Evolutionary conservation across 2,888 invertebrate genomes (phyloP).

Genomic region (Myopa tessellatipennis): DNA sequence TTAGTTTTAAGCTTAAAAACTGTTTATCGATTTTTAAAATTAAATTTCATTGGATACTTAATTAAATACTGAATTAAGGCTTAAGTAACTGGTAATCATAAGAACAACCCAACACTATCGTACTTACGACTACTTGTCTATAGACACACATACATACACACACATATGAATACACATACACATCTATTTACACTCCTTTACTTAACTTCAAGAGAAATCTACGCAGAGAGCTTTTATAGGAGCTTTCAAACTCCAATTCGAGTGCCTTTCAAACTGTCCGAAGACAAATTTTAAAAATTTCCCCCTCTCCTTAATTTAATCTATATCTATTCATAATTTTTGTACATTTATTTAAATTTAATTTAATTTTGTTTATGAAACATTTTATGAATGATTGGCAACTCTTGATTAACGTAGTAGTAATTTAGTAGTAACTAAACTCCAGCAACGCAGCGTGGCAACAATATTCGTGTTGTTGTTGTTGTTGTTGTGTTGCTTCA

Average conservation of each 20-base stretch:
- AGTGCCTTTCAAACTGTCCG: background rate
- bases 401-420: background rate
- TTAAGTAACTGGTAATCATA: conserved; percentile 38
- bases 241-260: background rate
- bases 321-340: too few relatives aligned
- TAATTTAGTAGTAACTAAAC: background rate
- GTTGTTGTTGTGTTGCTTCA: too few relatives aligned
- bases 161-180: conserved; percentile 7
- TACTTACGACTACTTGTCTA: conserved; percentile 19
- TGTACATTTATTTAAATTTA: too few relatives aligned
- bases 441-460: background rate
- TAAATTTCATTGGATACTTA: conserved; percentile 21
- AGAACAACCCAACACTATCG: background rate
- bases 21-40: background rate
- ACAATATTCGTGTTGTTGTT: too few relatives aligned
- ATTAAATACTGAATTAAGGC: conserved; percentile 25
- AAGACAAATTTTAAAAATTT: background rate
- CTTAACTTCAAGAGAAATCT: conserved; percentile 5
- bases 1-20: conserved; percentile 5
- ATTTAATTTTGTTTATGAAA: background rate
- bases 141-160: conserved; percentile 21
- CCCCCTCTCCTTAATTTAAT: background rate
- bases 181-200: background rate
- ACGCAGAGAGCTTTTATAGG: background rate
- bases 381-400: background rate